A percentile compares a stretch with the other conserved stretches of the same genome.
phyloP scores from a whole-genome alignment of 2,113 vertebrate species.

The Hydrolagus affinis region DNA sequence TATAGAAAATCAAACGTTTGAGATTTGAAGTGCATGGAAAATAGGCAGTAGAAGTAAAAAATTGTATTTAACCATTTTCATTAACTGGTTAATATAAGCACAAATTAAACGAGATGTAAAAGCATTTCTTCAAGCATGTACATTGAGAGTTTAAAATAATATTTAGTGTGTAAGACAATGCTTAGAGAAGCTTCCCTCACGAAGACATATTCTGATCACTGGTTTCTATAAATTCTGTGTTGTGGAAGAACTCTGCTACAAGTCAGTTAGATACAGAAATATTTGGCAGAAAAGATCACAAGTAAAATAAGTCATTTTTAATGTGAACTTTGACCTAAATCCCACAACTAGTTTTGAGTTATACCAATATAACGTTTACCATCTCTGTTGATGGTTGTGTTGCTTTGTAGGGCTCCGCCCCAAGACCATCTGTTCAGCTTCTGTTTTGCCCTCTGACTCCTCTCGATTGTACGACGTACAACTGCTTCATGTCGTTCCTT shows the following conservation, averaged over 20 bases:
- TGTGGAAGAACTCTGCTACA: not conserved
- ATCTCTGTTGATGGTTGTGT: constrained; percentile 51
- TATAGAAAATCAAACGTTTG: constrained; percentile 43
- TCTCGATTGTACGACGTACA: constrained; percentile 76
- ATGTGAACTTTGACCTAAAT: not conserved
- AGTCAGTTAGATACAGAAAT: not conserved
- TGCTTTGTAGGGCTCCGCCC: constrained; percentile 62
- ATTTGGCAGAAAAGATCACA: not conserved
- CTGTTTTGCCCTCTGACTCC: constrained; percentile 73
- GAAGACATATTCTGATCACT: not conserved
- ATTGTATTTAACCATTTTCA: too few species aligned
- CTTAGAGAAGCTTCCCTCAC: not conserved
- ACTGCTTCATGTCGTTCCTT: constrained; percentile 85
- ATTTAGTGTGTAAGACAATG: not conserved
- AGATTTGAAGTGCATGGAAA: constrained; percentile 36
- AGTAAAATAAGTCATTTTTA: not conserved
- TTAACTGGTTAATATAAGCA: too few species aligned
- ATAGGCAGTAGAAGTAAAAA: too few species aligned
- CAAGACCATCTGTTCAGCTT: constrained; percentile 63
- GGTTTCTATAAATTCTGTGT: not conserved
- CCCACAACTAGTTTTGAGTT: too few species aligned
- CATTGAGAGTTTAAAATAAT: too few species aligned
- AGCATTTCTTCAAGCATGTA: too few species aligned
- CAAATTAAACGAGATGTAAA: too few species aligned
- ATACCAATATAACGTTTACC: constrained; percentile 57